A percentile compares a stretch with the other conserved stretches of the same genome.
Conservation (phyloP, 2,888 invertebrate species). For the Sinopyrophorus schimmeli region DNA sequence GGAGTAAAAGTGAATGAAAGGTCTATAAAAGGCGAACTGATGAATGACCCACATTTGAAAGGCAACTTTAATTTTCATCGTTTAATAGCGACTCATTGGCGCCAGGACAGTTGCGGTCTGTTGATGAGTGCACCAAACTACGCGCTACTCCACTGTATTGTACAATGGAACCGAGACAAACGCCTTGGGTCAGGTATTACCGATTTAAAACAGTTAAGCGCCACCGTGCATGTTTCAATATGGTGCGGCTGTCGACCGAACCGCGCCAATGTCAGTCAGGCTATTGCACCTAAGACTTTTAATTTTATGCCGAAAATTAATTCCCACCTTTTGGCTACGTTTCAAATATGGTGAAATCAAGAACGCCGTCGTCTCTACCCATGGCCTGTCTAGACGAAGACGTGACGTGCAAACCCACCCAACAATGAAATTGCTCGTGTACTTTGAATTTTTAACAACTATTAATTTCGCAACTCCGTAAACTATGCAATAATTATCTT, state of each 20-base stretch:
- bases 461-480: too few species aligned
- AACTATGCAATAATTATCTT: too few species aligned
- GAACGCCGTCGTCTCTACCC: background rate
- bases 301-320: constrained; percentile 27
- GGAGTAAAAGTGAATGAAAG: constrained; percentile 32
- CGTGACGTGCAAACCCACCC: constrained; percentile 2
- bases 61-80: constrained; percentile 43
- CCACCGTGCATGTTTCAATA: constrained; percentile 30
- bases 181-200: constrained; percentile 6
- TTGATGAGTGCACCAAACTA: constrained; percentile 25
- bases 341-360: constrained; percentile 17
- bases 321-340: constrained; percentile 19
- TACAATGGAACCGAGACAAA: constrained; percentile 12
- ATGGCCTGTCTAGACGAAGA: constrained; percentile 3
- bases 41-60: constrained; percentile 41
- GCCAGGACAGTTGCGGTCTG: constrained; percentile 40
- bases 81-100: constrained; percentile 42
- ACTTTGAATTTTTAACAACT: too few species aligned
- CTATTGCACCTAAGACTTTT: constrained; percentile 29
- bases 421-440: too few species aligned
- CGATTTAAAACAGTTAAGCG: constrained; percentile 26
- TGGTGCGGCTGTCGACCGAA: constrained; percentile 32
- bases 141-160: constrained; percentile 26
- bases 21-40: constrained; percentile 35
- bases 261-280: constrained; percentile 32